Percentiles rank a stretch among this genome's conserved stretches.
phyloP scores from a whole-genome alignment of 1,140 invertebrate genomes.

The Chironomus striatipennis region DNA sequence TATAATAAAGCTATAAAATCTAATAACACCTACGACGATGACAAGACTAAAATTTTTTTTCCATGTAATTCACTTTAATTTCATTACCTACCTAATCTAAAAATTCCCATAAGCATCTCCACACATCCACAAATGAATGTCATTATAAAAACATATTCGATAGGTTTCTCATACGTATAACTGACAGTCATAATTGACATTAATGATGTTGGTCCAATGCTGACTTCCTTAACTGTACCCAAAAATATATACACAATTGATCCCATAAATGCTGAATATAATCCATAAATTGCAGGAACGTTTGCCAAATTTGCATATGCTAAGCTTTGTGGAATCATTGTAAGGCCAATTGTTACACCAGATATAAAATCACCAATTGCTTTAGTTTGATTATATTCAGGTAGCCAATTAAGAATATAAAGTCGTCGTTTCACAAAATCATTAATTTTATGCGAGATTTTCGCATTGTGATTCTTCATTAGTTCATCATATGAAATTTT shows the following conservation, averaged over 20 bases:
- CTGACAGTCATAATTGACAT: conserved; percentile 68
- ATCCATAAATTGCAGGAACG: conserved; percentile 55
- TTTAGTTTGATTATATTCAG: conserved; percentile 48
- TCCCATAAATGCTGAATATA: conserved; percentile 43
- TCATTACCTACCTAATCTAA: conserved; percentile 57
- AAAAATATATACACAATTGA: conserved; percentile 80
- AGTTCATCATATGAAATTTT: conserved; percentile 1
- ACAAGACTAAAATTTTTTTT: not conserved
- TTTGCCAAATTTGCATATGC: conserved; percentile 70
- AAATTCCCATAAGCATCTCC: conserved; percentile 66
- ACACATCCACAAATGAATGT: conserved; percentile 67
- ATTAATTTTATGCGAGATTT: not conserved
- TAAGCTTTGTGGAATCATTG: conserved; percentile 75
- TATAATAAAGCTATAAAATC: too few relatives aligned
- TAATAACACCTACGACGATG: too few relatives aligned
- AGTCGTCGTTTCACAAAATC: conserved; percentile 34
- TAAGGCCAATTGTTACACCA: conserved; percentile 69
- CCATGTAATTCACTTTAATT: not conserved
- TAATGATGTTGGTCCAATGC: conserved; percentile 79
- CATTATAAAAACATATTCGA: conserved; percentile 69
- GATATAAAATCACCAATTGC: conserved; percentile 60
- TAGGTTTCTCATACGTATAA: conserved; percentile 58
- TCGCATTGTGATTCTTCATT: not conserved
- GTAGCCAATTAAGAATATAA: conserved; percentile 53
- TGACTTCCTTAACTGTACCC: conserved; percentile 84